Percentiles rank a stretch among this genome's conserved stretches.
Evolutionary conservation across 1,140 invertebrate species (phyloP).

Genomic region (Cydia splendana): DNA sequence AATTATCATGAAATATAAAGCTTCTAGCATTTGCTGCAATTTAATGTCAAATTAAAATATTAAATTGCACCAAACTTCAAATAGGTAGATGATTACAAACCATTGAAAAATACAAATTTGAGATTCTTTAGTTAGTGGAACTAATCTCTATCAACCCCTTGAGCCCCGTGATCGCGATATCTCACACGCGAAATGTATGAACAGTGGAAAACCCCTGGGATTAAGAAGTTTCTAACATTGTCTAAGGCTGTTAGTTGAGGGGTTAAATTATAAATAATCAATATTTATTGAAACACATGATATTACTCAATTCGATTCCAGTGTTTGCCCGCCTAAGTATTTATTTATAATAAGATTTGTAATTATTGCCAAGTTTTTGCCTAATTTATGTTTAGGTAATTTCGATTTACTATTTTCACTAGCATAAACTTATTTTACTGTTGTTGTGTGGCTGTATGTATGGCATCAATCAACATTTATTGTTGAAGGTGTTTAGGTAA

Average conservation of each 20-base stretch:
- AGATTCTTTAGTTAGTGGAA: constrained; percentile 2
- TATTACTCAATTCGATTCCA: constrained; percentile 13
- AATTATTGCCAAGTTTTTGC: constrained; percentile 29
- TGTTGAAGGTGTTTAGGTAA: constrained; percentile 7
- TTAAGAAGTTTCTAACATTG: too few relatives aligned
- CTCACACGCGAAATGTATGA: too few relatives aligned
- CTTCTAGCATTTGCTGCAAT: constrained; percentile 1
- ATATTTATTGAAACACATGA: not conserved
- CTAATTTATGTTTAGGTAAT: not conserved
- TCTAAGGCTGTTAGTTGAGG: too few relatives aligned
- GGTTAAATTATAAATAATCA: not conserved
- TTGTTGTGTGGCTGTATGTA: constrained; percentile 9
- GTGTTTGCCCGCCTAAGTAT: constrained; percentile 21
- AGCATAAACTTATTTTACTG: constrained; percentile 3
- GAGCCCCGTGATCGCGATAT: too few relatives aligned
- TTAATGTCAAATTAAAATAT: constrained; percentile 1
- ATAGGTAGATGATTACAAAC: not conserved
- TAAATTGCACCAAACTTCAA: not conserved
- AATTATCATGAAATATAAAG: not conserved
- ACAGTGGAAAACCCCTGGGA: too few relatives aligned
- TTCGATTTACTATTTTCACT: not conserved
- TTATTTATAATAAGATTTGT: constrained; percentile 14
- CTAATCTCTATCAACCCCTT: not conserved
- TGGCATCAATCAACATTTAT: not conserved
- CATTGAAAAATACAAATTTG: not conserved